Evolutionary conservation across 2,888 invertebrate genomes (phyloP).

Genomic region (Ophraella communa): DNA sequence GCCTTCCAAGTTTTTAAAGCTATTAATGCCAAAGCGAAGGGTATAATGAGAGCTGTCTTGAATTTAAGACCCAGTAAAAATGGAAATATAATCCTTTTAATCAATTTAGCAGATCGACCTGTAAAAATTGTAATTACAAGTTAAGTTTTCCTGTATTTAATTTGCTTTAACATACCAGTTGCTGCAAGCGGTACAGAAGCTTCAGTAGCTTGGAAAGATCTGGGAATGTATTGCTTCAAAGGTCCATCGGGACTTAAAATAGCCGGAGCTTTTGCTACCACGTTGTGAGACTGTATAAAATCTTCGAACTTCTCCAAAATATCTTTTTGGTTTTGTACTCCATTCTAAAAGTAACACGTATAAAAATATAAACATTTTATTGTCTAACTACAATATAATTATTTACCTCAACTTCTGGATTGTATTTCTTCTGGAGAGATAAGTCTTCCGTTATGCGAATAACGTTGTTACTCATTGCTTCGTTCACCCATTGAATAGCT

Average conservation of each 20-base stretch:
- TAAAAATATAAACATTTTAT: not conserved
- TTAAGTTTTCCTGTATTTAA: not conserved
- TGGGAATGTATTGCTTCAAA: constrained; percentile 68
- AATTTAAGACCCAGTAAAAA: constrained; percentile 86
- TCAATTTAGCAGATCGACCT: constrained; percentile 73
- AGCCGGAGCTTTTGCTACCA: constrained; percentile 77
- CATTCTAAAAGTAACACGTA: constrained; percentile 55
- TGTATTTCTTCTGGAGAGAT: constrained; percentile 70
- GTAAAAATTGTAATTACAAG: constrained; percentile 46
- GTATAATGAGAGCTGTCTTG: constrained; percentile 84
- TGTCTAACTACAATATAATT: not conserved
- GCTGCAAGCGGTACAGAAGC: constrained; percentile 74
- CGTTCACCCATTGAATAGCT: constrained; percentile 75
- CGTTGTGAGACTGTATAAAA: constrained; percentile 77
- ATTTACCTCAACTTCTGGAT: constrained; percentile 49
- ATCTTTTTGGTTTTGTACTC: constrained; percentile 64
- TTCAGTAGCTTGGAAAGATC: constrained; percentile 72
- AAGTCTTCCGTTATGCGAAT: constrained; percentile 80
- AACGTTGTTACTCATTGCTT: constrained; percentile 70
- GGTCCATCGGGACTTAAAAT: constrained; percentile 65
- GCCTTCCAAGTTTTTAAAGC: constrained; percentile 92
- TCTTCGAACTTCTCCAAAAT: constrained; percentile 76
- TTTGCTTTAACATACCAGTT: constrained; percentile 51
- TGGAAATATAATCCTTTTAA: constrained; percentile 84
- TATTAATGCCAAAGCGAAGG: constrained; percentile 80